Evolutionary conservation across 1,140 invertebrate genomes (phyloP), one percentile per base, ranked within the genome.

Genomic region (Ceratina japonica): DNA sequence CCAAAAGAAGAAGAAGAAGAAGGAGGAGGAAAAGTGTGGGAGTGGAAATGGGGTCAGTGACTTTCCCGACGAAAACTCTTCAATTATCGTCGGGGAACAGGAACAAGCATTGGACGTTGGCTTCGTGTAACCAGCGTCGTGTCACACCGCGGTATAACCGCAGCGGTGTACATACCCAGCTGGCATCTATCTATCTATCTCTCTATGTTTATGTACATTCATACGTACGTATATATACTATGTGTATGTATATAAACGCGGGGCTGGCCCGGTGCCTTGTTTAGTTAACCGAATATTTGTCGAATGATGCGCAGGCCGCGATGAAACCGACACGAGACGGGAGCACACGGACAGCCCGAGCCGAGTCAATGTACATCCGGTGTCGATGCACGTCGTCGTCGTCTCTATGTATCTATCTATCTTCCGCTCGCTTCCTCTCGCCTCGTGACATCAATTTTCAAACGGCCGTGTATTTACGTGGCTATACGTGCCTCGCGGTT

Each of bases 211-310:
- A n/a, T n/a, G n/a, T n/a, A n/a, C n/a, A n/a, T n/a, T n/a, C n/a
- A n/a, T n/a, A n/a, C n/a, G n/a, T n/a, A n/a, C n/a, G n/a, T n/a
- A n/a, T n/a, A n/a, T n/a, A n/a, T n/a, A n/a, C n/a, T n/a, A n/a
- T n/a, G n/a, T 66, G 52, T 54, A 64, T 54, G 72, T 66, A 52
- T 51, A 64, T 54, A 70, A 27, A 49, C 52, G 16, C 52, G 18
- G 66, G 59, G 78, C 7, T 31, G 27, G 77, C 24, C 73, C 37
- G 37, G 2, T 83, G 77, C 75, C 74, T 83, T 84, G 83, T 84
- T 84, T 84, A 84, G 82, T 84, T 84, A 84, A 84, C 83, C 82
- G 81, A 87, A 87, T 87, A 87, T 88, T 88, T 84, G 82, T 58
- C 73, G 80, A 83, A 80, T 61, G 76, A 88, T 88, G 84, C 80